phyloP scores from a whole-genome alignment of 1,140 invertebrate species.

The Drosophila biarmipes region DNA sequence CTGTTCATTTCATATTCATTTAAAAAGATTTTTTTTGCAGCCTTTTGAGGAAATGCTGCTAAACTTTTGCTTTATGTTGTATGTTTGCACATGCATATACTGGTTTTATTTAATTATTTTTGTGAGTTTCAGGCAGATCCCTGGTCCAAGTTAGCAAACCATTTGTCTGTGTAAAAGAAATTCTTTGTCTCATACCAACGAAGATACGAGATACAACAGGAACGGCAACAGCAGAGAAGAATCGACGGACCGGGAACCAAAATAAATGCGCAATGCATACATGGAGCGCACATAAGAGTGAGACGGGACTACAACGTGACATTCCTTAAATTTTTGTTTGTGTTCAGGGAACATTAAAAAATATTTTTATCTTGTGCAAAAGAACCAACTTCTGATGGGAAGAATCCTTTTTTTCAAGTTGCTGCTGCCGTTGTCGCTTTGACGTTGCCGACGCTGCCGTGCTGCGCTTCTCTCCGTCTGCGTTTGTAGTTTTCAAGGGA shows the following conservation, averaged over 20 bases:
- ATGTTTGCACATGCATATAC: not conserved
- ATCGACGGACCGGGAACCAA: slow-evolving; percentile 57
- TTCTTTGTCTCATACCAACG: slow-evolving; percentile 67
- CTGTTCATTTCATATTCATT: not conserved
- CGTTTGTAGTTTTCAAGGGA: slow-evolving; percentile 11
- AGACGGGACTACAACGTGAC: slow-evolving; percentile 69
- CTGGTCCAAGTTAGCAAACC: slow-evolving; percentile 33
- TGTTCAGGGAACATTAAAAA: slow-evolving; percentile 83
- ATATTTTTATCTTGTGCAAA: slow-evolving; percentile 78
- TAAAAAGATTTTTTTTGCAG: not conserved
- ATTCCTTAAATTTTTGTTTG: slow-evolving; percentile 80
- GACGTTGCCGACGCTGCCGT: slow-evolving; percentile 14
- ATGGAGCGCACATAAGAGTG: slow-evolving; percentile 57
- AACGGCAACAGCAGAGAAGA: slow-evolving; percentile 19
- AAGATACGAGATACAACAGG: slow-evolving; percentile 19
- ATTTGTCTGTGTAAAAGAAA: slow-evolving; percentile 80
- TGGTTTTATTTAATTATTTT: slow-evolving; percentile 9
- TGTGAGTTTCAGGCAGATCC: slow-evolving; percentile 20
- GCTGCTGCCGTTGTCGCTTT: slow-evolving; percentile 24
- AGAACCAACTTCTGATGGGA: slow-evolving; percentile 60
- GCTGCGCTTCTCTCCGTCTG: slow-evolving; percentile 11
- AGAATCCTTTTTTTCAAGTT: slow-evolving; percentile 66
- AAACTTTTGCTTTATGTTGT: not conserved
- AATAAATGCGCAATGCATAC: slow-evolving; percentile 75
- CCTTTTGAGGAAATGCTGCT: not conserved